A percentile compares a stretch with the other conserved stretches of the same genome.
Evolutionary conservation across 2,113 vertebrate species (phyloP).

Genomic region (Phylloscopus trochilus): DNA sequence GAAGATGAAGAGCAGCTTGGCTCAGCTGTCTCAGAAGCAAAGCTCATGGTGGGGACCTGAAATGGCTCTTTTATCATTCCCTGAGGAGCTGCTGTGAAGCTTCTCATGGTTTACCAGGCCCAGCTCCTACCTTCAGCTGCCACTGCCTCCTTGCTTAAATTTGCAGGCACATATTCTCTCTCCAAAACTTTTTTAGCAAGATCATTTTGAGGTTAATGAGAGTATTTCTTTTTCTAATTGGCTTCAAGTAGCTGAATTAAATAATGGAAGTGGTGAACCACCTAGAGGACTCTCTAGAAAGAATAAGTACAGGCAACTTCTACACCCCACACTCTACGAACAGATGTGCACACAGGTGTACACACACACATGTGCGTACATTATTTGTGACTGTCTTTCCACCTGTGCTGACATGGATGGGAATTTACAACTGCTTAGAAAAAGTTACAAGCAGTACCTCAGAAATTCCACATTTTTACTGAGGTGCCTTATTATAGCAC

Average conservation of each 20-base stretch:
- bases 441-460: conserved; percentile 79
- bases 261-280: conserved; percentile 20
- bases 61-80: neutral
- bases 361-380: neutral
- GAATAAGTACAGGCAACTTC: neutral
- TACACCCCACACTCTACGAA: rapidly evolving
- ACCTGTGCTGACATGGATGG: conserved; percentile 79
- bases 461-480: conserved; percentile 81
- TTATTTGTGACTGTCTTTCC: conserved; percentile 76
- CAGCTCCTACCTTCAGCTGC: neutral
- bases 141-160: neutral
- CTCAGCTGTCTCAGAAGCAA: neutral
- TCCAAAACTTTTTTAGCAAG: neutral
- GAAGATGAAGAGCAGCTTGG: neutral
- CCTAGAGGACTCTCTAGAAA: conserved; percentile 6
- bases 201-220: neutral
- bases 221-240: neutral
- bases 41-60: neutral
- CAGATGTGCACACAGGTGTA: rapidly evolving
- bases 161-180: rapidly evolving
- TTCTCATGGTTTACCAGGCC: neutral
- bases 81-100: neutral
- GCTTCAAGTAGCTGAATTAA: conserved; percentile 50
- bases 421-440: conserved; percentile 80
- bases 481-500: conserved; percentile 75